Conservation (phyloP, 2,888 invertebrate species). For the Orthosia cruda region DNA sequence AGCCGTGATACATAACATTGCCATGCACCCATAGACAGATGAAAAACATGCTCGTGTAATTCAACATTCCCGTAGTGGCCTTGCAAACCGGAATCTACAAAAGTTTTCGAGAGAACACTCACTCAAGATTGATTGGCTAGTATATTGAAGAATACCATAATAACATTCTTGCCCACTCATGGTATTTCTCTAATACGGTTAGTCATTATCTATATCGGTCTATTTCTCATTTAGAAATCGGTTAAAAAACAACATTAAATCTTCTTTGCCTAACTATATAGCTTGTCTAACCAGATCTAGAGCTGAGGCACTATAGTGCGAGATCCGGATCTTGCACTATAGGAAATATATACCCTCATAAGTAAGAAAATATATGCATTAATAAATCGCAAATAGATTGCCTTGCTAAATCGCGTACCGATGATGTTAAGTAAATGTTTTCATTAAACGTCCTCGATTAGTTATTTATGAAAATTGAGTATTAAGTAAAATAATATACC, state of each 20-base stretch:
- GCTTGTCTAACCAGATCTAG: too few relatives aligned
- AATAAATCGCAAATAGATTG: too few relatives aligned
- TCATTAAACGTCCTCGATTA: too few relatives aligned
- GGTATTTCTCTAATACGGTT: neutral
- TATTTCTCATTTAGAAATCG: slow-evolving; percentile 32
- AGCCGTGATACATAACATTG: neutral
- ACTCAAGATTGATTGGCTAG: slow-evolving; percentile 16
- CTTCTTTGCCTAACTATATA: too few relatives aligned
- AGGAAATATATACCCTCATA: too few relatives aligned
- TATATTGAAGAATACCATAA: neutral
- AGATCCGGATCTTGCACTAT: too few relatives aligned
- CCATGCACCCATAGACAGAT: neutral
- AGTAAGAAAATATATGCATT: too few relatives aligned
- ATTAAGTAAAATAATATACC: too few relatives aligned
- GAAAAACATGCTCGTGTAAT: neutral
- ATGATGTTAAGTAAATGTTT: too few relatives aligned
- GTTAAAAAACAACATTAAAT: slow-evolving; percentile 18
- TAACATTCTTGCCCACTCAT: slow-evolving; percentile 17
- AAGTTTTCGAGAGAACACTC: neutral
- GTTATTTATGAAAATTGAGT: too few relatives aligned
- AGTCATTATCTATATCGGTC: slow-evolving; percentile 42
- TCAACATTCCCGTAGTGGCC: neutral
- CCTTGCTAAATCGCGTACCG: too few relatives aligned
- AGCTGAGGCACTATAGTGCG: too few relatives aligned
- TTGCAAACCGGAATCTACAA: slow-evolving; percentile 11